phyloP scores from a whole-genome alignment of 2,113 vertebrate species.

The Equus przewalskii region DNA sequence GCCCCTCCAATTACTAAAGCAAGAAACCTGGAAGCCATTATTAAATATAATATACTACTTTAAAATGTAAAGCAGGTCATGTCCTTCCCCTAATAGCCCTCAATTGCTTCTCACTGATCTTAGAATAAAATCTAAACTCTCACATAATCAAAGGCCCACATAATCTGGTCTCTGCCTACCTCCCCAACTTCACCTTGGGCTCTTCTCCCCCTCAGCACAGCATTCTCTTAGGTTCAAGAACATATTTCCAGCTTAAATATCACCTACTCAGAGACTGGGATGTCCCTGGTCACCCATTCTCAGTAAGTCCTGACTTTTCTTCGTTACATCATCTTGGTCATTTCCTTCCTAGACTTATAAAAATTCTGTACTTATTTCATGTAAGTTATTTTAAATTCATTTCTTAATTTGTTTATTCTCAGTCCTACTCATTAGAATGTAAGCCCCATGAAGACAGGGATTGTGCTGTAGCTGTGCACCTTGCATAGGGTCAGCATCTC shows the following conservation, averaged over 20 bases:
- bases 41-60: neutral
- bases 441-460: neutral
- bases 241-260: neutral
- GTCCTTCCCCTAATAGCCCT: neutral
- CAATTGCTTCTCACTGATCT: neutral
- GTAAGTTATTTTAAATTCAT: neutral
- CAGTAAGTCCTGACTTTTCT: neutral
- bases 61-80: conserved; percentile 5
- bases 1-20: neutral
- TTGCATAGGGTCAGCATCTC: neutral
- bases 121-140: conserved; percentile 40
- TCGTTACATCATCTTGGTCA: neutral
- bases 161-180: neutral
- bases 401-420: neutral
- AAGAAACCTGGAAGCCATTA: neutral
- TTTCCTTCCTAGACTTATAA: neutral
- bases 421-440: neutral
- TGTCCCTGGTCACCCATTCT: neutral
- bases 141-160: neutral
- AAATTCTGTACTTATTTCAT: neutral
- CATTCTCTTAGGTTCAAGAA: neutral
- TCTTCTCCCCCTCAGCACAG: neutral
- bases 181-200: neutral
- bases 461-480: neutral
- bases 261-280: neutral